Conservation (phyloP, 2,888 invertebrate species). For the Lasioglossum morio region DNA sequence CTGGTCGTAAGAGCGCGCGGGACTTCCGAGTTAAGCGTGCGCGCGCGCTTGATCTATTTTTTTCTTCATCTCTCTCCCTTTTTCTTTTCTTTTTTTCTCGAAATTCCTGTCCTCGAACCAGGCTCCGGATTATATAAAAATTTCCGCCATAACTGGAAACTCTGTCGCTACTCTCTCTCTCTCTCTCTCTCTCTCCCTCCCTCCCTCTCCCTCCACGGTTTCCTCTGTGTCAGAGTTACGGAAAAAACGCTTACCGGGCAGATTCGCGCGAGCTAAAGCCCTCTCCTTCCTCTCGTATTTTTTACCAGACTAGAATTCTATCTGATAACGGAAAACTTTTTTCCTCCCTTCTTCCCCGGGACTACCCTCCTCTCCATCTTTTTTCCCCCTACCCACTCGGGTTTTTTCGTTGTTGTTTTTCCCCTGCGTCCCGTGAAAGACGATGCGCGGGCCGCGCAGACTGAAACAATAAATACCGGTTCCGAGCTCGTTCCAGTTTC, state of each 20-base stretch:
- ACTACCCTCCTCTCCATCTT: neutral
- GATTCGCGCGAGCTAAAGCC: conserved; percentile 66
- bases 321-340: conserved; percentile 67
- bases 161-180: conserved; percentile 33
- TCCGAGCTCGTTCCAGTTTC: conserved; percentile 23
- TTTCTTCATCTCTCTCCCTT: neutral
- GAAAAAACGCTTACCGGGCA: conserved; percentile 69
- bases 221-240: conserved; percentile 38
- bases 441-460: conserved; percentile 39
- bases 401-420: neutral
- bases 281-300: conserved; percentile 59
- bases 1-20: conserved; percentile 43
- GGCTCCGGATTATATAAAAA: conserved; percentile 66
- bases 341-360: conserved; percentile 26
- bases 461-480: conserved; percentile 49
- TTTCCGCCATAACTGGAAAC: conserved; percentile 67
- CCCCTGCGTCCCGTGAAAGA: conserved; percentile 28
- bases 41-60: neutral
- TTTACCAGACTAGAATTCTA: conserved; percentile 63
- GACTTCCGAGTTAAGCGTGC: conserved; percentile 29
- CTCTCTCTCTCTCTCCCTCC: neutral
- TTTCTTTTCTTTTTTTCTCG: conserved; percentile 48
- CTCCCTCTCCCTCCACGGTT: neutral
- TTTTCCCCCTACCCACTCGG: neutral
- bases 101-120: conserved; percentile 58